Conservation (phyloP, 2,888 invertebrate genomes). For the Spisula solida region DNA sequence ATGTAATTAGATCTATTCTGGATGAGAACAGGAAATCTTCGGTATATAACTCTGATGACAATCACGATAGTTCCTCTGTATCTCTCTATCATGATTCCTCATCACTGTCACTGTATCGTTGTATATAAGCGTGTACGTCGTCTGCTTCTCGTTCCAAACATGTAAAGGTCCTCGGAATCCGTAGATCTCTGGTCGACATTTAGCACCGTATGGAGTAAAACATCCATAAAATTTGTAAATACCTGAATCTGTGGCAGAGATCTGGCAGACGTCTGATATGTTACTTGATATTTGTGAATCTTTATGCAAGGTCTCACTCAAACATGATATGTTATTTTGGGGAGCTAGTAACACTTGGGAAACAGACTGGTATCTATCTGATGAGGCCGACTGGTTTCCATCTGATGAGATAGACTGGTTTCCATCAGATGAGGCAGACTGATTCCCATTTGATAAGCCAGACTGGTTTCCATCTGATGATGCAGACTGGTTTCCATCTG, state of each 20-base stretch:
- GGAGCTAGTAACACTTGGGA: background rate
- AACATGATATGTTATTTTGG: background rate
- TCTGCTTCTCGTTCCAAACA: constrained; percentile 68
- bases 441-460: background rate
- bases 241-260: background rate
- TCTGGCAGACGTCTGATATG: background rate
- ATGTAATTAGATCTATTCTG: background rate
- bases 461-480: background rate
- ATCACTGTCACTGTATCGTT: constrained; percentile 65
- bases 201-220: constrained; percentile 76
- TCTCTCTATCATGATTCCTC: constrained; percentile 29
- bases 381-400: background rate
- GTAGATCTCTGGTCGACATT: constrained; percentile 73
- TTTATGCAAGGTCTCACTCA: background rate
- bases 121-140: constrained; percentile 63
- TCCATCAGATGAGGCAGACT: no score
- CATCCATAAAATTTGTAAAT: constrained; percentile 73
- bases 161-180: constrained; percentile 75
- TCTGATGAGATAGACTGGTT: background rate
- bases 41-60: constrained; percentile 57
- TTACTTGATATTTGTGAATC: background rate
- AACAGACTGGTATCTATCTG: background rate
- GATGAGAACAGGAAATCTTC: constrained; percentile 44
- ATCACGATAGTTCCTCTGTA: constrained; percentile 11
- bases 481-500: background rate